phyloP scores from a whole-genome alignment of 2,113 vertebrate species.

The human region DNA sequence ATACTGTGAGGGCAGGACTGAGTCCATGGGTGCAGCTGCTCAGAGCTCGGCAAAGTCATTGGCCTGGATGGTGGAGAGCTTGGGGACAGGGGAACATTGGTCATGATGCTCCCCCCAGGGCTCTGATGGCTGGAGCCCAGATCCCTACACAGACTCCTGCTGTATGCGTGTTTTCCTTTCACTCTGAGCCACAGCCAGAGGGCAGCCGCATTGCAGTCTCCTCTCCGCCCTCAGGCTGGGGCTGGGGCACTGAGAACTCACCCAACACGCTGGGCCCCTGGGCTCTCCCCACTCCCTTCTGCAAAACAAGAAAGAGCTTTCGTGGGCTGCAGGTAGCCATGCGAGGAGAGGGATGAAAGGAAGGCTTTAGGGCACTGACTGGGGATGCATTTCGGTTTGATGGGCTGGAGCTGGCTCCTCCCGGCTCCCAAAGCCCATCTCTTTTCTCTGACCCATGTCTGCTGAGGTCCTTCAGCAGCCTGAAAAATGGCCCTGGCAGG shows the following conservation, averaged over 20 bases:
- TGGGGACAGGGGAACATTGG: background rate
- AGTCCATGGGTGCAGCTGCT: background rate
- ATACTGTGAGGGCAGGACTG: background rate
- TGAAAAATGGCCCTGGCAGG: rapidly evolving
- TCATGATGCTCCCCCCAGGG: background rate
- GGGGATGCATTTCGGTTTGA: background rate
- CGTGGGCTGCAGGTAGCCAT: background rate
- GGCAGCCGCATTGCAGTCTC: background rate
- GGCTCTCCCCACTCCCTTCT: background rate
- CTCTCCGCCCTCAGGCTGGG: background rate
- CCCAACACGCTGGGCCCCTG: rapidly evolving
- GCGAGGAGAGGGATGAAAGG: no score
- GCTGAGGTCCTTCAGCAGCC: background rate
- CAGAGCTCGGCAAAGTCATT: background rate
- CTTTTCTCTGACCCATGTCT: background rate
- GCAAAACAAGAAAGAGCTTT: background rate
- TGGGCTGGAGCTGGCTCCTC: background rate
- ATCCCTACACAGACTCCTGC: background rate
- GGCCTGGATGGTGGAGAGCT: background rate
- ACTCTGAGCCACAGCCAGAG: background rate
- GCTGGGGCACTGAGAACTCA: background rate
- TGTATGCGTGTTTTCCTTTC: background rate
- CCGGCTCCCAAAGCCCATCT: background rate
- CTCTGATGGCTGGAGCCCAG: background rate
- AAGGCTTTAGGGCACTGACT: background rate